Evolutionary conservation across 2,888 invertebrate genomes (phyloP), one percentile per base, ranked within the genome.

Genomic region (Cinara cedri): DNA sequence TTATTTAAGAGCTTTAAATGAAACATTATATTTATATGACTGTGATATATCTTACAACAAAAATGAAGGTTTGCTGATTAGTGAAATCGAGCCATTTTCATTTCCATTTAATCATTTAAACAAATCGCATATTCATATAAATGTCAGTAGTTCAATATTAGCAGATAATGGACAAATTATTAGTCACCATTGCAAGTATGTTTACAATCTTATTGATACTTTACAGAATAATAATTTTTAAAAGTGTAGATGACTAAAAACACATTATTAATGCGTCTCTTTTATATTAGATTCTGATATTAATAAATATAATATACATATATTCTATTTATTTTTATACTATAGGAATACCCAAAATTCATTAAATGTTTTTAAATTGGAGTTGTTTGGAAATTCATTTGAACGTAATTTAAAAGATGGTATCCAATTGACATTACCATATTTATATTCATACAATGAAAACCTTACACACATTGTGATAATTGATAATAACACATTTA

Each of bases 331-430:
- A 57, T 10, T 46, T 16, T 49, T 51, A 19, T 42, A 14, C 55
- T 74, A 3, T 42, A 91, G 96, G 84, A 97, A 99, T 86, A 90
- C 98, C 83, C 90, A 97, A 83, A 93, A 96, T 82, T 97, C 98
- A 0, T 98, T 98, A 84, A 99, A 99, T 87, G 88, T 99, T 1
- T 99, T 97, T 88, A 96, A 98, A 85, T 99, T 98, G 89, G 89
- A 94, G 42, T 86, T 98, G 68, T 93, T 93, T 85, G 93, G 95
- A 84, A 93, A 93, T 81, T 91, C 92, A 0, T 90, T 99, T 82
- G 94, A 94, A 85, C 89, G 93, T 82, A 98, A 98, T 84, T 88
- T 88, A 81, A 90, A 90, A 42, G 95, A 96, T 14, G 98, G 98
- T 1, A 91, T 99, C 83, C 91, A 94, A 84, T 89, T 98, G 6